phyloP scores from a whole-genome alignment of 1,140 invertebrate species.

The Cotesia glomerata region DNA sequence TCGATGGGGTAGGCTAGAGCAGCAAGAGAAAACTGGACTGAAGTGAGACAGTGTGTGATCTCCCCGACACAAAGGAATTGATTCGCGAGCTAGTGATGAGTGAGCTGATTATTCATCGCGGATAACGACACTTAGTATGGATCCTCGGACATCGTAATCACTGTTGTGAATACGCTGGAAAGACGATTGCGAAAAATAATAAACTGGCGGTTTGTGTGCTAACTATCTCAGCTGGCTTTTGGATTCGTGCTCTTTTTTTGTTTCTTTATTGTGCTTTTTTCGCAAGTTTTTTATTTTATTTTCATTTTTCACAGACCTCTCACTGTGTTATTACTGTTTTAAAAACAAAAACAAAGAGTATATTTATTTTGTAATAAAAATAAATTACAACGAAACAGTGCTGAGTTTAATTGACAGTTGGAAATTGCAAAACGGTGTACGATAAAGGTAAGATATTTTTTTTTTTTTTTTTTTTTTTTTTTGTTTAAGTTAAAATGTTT shows the following conservation, averaged over 20 bases:
- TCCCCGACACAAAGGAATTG: slow-evolving; percentile 8
- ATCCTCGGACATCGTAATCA: neutral
- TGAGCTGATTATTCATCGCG: neutral
- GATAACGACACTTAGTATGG: neutral
- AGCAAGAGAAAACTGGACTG: slow-evolving; percentile 16
- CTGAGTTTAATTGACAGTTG: too few relatives aligned
- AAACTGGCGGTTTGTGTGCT: slow-evolving; percentile 38
- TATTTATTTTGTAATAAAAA: too few relatives aligned
- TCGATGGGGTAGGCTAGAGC: slow-evolving; percentile 62
- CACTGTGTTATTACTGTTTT: neutral
- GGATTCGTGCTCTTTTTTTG: slow-evolving; percentile 42
- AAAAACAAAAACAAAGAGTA: slow-evolving; percentile 7
- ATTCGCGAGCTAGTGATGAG: neutral
- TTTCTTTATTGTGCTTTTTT: slow-evolving; percentile 18
- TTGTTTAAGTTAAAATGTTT: too few relatives aligned
- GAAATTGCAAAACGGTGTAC: too few relatives aligned
- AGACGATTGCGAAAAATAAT: neutral
- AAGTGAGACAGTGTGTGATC: neutral
- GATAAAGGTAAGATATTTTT: too few relatives aligned
- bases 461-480: too few relatives aligned
- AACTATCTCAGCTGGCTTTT: slow-evolving; percentile 46
- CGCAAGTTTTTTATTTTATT: slow-evolving; percentile 10
- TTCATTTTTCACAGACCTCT: neutral
- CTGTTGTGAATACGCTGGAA: slow-evolving; percentile 7
- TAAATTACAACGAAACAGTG: too few relatives aligned